Evolutionary conservation across 2,888 invertebrate genomes (phyloP).

Genomic region (Schrankia costaestrigalis): DNA sequence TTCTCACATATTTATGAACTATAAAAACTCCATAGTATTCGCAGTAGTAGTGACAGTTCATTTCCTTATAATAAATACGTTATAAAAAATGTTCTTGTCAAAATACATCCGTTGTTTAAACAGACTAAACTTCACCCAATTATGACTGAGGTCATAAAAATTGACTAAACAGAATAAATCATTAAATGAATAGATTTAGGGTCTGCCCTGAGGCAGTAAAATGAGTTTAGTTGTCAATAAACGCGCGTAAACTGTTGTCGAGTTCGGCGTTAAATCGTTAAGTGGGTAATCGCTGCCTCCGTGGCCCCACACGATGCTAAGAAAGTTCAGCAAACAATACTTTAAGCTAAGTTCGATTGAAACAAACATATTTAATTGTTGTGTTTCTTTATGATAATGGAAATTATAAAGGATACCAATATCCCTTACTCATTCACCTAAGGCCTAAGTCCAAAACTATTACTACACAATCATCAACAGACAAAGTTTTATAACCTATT

Average conservation of each 20-base stretch:
- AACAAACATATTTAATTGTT: too few species aligned
- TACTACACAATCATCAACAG: too few species aligned
- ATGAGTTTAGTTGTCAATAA: slow-evolving; percentile 59
- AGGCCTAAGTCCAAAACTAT: too few species aligned
- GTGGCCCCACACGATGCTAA: slow-evolving; percentile 46
- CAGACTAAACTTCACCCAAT: slow-evolving; percentile 30
- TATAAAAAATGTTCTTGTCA: slow-evolving; percentile 35
- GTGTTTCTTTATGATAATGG: too few species aligned
- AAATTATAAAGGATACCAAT: too few species aligned
- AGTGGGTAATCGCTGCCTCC: slow-evolving; percentile 41
- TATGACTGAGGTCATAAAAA: slow-evolving; percentile 38
- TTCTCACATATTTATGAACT: slow-evolving; percentile 30
- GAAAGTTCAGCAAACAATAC: slow-evolving; percentile 4
- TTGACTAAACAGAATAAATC: slow-evolving; percentile 49
- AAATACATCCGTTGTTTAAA: slow-evolving; percentile 33
- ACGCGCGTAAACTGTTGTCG: slow-evolving; percentile 55
- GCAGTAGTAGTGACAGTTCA: slow-evolving; percentile 31
- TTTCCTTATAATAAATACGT: slow-evolving; percentile 32
- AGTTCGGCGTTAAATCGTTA: slow-evolving; percentile 44
- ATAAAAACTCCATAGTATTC: slow-evolving; percentile 26
- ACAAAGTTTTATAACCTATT: too few species aligned
- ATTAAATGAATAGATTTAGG: slow-evolving; percentile 61
- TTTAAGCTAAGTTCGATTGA: slow-evolving; percentile 18
- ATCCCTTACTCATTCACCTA: too few species aligned
- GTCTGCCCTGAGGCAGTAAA: slow-evolving; percentile 47